Evolutionary conservation across 1,140 invertebrate genomes (phyloP).

Genomic region (Proales similis): DNA sequence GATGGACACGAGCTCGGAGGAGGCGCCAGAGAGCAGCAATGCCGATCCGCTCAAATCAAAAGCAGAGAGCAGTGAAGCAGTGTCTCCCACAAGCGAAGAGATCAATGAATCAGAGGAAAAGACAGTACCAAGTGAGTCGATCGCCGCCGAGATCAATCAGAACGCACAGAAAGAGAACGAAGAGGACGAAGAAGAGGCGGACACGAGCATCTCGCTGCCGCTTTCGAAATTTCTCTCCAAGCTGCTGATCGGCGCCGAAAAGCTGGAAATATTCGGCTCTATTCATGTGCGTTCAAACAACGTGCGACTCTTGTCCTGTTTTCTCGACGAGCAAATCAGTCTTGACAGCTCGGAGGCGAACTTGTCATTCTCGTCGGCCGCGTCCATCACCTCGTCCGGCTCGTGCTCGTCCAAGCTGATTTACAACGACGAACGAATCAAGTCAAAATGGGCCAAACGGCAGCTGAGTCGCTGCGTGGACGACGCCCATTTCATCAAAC

Average conservation of each 20-base stretch:
- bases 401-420: constrained; percentile 17
- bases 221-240: not conserved
- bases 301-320: constrained; percentile 24
- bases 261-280: constrained; percentile 35
- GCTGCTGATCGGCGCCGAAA: constrained; percentile 4
- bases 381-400: not conserved
- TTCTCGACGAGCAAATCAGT: constrained; percentile 13
- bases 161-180: not conserved
- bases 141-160: too few species aligned
- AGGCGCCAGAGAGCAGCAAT: too few species aligned
- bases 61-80: too few species aligned
- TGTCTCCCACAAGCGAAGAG: too few species aligned
- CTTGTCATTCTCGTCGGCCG: constrained; percentile 21
- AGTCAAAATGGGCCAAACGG: too few species aligned
- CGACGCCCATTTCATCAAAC: too few species aligned
- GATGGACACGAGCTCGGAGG: too few species aligned
- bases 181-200: not conserved
- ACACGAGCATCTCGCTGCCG: too few species aligned
- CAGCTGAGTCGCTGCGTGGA: too few species aligned
- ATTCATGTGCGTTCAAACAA: constrained; percentile 37
- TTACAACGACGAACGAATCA: not conserved
- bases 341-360: constrained; percentile 9
- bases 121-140: too few species aligned
- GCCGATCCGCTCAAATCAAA: too few species aligned
- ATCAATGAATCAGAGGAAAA: too few species aligned